Conservation (phyloP, 2,888 invertebrate species). For the Drosophila peninsularis region DNA sequence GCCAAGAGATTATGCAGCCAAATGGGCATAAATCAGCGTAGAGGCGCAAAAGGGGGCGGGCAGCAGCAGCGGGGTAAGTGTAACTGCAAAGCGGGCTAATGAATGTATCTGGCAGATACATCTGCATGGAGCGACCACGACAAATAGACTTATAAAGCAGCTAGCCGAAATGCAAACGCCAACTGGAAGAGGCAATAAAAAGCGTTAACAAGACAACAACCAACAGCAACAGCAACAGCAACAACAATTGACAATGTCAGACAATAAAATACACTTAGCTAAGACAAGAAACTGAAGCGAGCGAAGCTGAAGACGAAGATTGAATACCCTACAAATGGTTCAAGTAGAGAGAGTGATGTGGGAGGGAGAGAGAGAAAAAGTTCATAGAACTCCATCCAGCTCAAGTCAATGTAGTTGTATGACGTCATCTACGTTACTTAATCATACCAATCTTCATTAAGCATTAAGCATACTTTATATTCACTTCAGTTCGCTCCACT, state of each 20-base stretch:
- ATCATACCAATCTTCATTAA: neutral
- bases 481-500: slow-evolving; percentile 3
- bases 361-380: neutral
- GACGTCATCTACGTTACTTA: neutral
- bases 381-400: too few relatives aligned
- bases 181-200: slow-evolving; percentile 67
- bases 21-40: slow-evolving; percentile 64
- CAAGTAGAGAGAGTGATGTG: neutral
- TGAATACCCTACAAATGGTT: neutral
- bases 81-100: slow-evolving; percentile 72
- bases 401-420: neutral
- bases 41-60: neutral
- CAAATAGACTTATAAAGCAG: slow-evolving; percentile 75
- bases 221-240: slow-evolving; percentile 45
- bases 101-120: slow-evolving; percentile 76
- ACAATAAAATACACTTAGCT: slow-evolving; percentile 71
- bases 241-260: slow-evolving; percentile 60
- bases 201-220: slow-evolving; percentile 73
- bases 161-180: slow-evolving; percentile 50
- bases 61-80: slow-evolving; percentile 24
- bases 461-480: neutral
- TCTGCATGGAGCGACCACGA: slow-evolving; percentile 70
- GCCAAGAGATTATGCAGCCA: slow-evolving; percentile 53
- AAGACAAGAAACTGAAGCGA: neutral
- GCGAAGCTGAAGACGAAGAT: neutral